These are phyloP conservation scores for Esox masquinongy DNA, from an alignment of 2,797 vertebrate genomes.

Conservation along the genomic window DNA sequence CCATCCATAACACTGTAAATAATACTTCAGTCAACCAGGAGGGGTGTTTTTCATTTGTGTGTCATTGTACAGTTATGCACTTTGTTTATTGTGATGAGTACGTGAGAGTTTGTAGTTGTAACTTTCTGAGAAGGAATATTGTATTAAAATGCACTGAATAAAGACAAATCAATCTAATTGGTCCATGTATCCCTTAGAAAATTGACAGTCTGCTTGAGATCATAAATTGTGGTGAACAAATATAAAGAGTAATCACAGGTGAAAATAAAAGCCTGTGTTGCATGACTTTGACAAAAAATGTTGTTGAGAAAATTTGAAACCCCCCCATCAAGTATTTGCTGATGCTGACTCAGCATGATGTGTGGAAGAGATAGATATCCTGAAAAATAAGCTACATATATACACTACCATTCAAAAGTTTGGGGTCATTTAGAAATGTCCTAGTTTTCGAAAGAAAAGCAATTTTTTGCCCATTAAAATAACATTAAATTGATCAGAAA, in stretches of 20 bases:
- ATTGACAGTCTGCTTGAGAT: background rate
- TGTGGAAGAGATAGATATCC: background rate
- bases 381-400: background rate
- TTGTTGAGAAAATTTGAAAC: background rate
- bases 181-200: background rate
- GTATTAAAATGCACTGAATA: slow-evolving; percentile 49
- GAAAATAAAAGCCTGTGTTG: background rate
- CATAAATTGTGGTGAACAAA: background rate
- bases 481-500: no score
- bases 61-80: slow-evolving; percentile 34
- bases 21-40: slow-evolving; percentile 20
- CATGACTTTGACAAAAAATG: background rate
- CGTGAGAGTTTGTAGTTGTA: slow-evolving; percentile 41
- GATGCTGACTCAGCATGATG: background rate
- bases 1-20: slow-evolving; percentile 33
- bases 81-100: slow-evolving; percentile 45
- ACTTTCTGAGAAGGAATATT: slow-evolving; percentile 38
- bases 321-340: background rate
- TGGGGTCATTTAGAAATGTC: no score
- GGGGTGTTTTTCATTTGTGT: slow-evolving; percentile 14
- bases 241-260: background rate
- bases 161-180: slow-evolving; percentile 28
- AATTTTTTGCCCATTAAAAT: no score
- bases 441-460: no score
- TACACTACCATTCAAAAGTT: no score